Percentiles rank a stretch among this genome's conserved stretches.
Conservation (phyloP, 1,140 invertebrate species). For the Gryon sp. region DNA sequence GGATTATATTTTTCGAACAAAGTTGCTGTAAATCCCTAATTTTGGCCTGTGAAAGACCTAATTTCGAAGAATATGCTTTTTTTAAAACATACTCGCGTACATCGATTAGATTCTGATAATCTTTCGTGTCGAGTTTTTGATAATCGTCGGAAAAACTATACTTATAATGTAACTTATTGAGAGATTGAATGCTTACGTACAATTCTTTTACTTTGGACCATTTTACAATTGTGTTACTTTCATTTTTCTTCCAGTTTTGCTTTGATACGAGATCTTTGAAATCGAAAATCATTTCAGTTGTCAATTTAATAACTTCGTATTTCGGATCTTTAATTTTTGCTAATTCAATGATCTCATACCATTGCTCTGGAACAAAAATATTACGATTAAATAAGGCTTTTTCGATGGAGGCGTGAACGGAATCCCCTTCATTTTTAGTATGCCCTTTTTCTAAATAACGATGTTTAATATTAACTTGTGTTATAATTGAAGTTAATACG, state of each 20-base stretch:
- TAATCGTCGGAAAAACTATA: too few relatives aligned
- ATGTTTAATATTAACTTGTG: conserved; percentile 5
- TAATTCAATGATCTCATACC: background rate
- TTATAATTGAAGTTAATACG: too few relatives aligned
- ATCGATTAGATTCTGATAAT: too few relatives aligned
- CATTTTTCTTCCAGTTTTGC: background rate
- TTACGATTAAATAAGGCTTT: background rate
- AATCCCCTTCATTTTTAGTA: conserved; percentile 66
- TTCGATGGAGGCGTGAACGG: conserved; percentile 65
- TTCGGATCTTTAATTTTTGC: background rate
- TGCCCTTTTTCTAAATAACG: conserved; percentile 64
- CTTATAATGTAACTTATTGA: too few relatives aligned
- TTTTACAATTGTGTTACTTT: background rate
- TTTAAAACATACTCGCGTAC: too few relatives aligned
- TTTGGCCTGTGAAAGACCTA: too few relatives aligned
- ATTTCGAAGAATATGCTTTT: too few relatives aligned
- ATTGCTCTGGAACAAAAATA: conserved; percentile 6
- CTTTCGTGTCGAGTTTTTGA: too few relatives aligned
- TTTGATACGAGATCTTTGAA: background rate
- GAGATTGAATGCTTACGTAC: background rate
- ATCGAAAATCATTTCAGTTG: too few relatives aligned
- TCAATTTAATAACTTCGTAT: too few relatives aligned
- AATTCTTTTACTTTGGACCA: background rate
- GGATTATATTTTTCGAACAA: too few relatives aligned
- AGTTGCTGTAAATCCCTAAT: too few relatives aligned